A percentile compares a stretch with the other conserved stretches of the same genome.
phyloP scores from a whole-genome alignment of 2,113 vertebrate species.

The Callipepla squamata region DNA sequence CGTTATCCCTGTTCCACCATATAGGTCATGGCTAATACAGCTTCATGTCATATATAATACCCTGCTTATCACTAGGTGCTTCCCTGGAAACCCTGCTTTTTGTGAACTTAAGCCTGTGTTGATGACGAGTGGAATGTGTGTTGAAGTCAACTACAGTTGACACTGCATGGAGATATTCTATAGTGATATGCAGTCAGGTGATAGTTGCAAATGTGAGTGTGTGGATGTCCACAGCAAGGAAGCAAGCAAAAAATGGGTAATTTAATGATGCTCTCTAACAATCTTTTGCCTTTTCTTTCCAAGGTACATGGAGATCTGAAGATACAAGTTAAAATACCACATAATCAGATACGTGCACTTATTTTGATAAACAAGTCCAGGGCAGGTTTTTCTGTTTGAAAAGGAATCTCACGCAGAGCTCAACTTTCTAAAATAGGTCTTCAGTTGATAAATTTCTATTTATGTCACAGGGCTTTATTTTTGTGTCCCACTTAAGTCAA shows the following conservation, averaged over 20 bases:
- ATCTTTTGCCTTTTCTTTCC: neutral
- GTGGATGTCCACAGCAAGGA: fast-evolving
- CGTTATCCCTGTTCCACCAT: neutral
- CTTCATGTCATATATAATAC: fast-evolving
- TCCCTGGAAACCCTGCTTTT: neutral
- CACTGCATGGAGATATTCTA: no score
- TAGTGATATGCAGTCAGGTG: neutral
- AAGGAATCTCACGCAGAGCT: neutral
- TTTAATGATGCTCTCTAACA: neutral
- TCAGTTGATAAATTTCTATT: neutral
- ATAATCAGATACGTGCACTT: neutral
- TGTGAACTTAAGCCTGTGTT: neutral
- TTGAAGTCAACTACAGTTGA: neutral
- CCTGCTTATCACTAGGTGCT: neutral
- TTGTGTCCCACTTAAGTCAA: neutral
- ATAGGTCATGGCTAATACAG: fast-evolving
- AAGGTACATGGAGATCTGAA: fast-evolving
- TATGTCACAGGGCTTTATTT: neutral
- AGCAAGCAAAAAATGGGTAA: neutral
- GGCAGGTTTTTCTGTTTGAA: neutral
- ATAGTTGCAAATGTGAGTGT: no score
- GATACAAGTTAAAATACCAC: neutral
- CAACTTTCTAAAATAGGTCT: neutral
- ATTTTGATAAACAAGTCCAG: neutral
- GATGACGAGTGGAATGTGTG: neutral